phyloP scores from a whole-genome alignment of 2,888 invertebrate species.

The Lasioglossum marginatum region DNA sequence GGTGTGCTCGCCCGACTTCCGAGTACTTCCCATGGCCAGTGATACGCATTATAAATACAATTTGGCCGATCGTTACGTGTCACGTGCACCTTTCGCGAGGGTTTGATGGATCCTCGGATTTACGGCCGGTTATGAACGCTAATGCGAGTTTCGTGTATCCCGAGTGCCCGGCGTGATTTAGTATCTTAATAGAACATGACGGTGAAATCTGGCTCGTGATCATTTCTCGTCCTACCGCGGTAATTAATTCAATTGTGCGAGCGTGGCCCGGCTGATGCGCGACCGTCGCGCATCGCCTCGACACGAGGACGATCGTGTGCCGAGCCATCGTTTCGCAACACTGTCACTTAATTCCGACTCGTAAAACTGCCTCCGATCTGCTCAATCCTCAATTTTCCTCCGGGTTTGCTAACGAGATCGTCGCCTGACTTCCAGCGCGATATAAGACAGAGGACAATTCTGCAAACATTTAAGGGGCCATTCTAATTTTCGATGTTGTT shows the following conservation, averaged over 20 bases:
- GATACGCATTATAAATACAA: constrained; percentile 33
- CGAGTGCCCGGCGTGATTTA: constrained; percentile 55
- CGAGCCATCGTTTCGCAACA: constrained; percentile 25
- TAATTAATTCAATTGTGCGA: constrained; percentile 67
- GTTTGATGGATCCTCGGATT: constrained; percentile 58
- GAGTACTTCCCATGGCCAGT: constrained; percentile 18
- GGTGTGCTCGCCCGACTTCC: constrained; percentile 13
- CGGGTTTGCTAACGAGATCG: constrained; percentile 39
- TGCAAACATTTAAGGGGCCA: no score
- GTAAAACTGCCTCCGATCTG: not conserved
- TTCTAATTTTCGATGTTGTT: no score
- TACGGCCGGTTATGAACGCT: constrained; percentile 61
- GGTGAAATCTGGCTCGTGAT: constrained; percentile 59
- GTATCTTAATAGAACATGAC: constrained; percentile 69
- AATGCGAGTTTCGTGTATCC: constrained; percentile 70
- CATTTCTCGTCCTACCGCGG: constrained; percentile 42
- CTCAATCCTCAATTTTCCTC: constrained; percentile 7
- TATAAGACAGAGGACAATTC: not conserved
- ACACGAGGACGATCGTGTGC: constrained; percentile 20
- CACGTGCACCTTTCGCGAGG: constrained; percentile 12
- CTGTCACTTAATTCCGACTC: constrained; percentile 18
- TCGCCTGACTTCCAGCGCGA: constrained; percentile 23
- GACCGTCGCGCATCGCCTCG: not conserved
- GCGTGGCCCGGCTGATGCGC: constrained; percentile 13
- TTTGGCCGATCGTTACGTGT: constrained; percentile 44